A percentile compares a stretch with the other conserved stretches of the same genome.
phyloP scores from a whole-genome alignment of 2,888 invertebrate genomes.

The Cryptocephalus primarius region DNA sequence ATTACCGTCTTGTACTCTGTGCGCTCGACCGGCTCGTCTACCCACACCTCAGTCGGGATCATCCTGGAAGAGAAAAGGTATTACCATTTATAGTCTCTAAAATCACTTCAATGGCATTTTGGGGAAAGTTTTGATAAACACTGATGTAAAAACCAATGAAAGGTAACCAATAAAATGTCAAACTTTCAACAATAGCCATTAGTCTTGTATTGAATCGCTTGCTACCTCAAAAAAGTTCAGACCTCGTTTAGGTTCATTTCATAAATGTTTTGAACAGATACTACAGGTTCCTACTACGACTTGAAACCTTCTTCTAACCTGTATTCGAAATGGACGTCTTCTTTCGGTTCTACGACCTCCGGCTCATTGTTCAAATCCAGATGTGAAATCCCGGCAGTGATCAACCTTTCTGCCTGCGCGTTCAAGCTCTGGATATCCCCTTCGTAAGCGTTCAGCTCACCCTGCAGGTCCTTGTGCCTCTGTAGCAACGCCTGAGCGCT shows the following conservation, averaged over 20 bases:
- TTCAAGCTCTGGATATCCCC: conserved; percentile 72
- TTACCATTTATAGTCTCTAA: no score
- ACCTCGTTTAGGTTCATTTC: not conserved
- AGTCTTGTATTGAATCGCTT: no score
- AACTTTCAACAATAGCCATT: no score
- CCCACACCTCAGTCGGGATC: conserved; percentile 86
- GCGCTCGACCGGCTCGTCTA: conserved; percentile 79
- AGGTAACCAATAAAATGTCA: no score
- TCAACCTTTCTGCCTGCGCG: conserved; percentile 65
- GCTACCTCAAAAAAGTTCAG: not conserved
- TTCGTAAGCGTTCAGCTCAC: conserved; percentile 78
- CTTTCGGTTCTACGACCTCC: conserved; percentile 47
- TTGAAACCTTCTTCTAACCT: conserved; percentile 13
- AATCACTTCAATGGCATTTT: no score
- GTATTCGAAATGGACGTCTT: conserved; percentile 48
- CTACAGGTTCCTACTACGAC: no score
- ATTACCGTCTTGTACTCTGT: conserved; percentile 77
- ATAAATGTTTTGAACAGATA: no score
- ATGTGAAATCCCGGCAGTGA: conserved; percentile 63
- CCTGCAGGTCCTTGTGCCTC: conserved; percentile 76
- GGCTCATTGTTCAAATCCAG: conserved; percentile 55
- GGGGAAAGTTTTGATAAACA: no score
- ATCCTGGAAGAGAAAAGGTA: conserved; percentile 33
- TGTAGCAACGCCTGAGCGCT: conserved; percentile 80
- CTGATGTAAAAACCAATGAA: no score